Evolutionary conservation across 35 echinoderm and acorn worm genomes (phyloP), one percentile per base, ranked within the genome.

Genomic region (Amphiura filiformis): DNA sequence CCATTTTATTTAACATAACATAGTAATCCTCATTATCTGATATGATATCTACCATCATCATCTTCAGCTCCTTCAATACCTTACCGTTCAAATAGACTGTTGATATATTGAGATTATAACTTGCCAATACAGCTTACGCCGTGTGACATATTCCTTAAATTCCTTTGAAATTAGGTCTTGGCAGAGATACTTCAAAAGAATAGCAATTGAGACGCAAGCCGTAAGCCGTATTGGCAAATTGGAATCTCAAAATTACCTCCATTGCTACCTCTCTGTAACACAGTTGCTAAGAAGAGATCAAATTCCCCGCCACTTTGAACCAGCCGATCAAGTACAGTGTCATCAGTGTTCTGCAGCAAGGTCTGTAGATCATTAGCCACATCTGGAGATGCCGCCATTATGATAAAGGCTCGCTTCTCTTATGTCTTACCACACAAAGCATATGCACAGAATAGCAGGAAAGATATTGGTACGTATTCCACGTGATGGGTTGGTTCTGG

Each of bases 171-270:
- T 61, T 15, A 61, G 56, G 13, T 31, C 70, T 31, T 5, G 20
- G 35, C 28, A 31, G 70, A 9, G 35, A 31, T 35, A 35, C 23
- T 36, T 9, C 31, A 4, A 80, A 80, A 37, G 0, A 1, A 11
- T 80, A 31, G 1, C 26, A 17, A 9, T 36, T 35, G 61, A 26
- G 36, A 80, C 32, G 18, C 37, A 30, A 31, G 1, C 76, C 1
- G 9, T 33, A 79, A 20, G 31, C 35, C 0, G 0, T 1, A 36
- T 22, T 79, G 22, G 7, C 37, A 39, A 81, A 38, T 30, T 81
- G n/a, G n/a, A n/a, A n/a, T n/a, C n/a, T n/a, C n/a, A n/a, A n/a
- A 83, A 32, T 23, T 83, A 83, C 81, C 81, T 83, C 81, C 40
- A 28, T 20, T 17, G 26, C 26, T 47, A 32, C 31, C 81, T 4